Evolutionary conservation across 1,140 invertebrate genomes (phyloP).

Genomic region (Heliconius congener): DNA sequence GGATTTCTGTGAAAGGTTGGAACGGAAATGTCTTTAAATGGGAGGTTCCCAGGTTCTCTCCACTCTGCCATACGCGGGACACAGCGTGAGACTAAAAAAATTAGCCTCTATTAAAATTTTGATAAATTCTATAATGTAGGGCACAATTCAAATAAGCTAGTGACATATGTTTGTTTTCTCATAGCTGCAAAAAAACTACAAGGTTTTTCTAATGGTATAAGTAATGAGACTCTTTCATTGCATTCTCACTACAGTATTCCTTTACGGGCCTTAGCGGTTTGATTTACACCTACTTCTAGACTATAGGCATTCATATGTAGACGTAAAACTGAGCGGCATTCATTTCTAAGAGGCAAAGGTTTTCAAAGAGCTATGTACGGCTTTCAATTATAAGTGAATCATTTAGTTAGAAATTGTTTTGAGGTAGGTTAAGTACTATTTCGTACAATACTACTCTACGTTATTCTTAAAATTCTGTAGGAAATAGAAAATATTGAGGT

Average conservation of each 20-base stretch:
- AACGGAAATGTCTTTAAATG: too few relatives aligned
- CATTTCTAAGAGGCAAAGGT: not conserved
- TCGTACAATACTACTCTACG: not conserved
- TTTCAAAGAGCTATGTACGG: not conserved
- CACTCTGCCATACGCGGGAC: too few relatives aligned
- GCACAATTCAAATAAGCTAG: too few relatives aligned
- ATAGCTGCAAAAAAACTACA: not conserved
- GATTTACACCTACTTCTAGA: conserved; percentile 8
- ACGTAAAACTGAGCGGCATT: not conserved
- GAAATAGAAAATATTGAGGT: not conserved
- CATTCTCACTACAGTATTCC: not conserved
- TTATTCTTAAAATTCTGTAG: not conserved
- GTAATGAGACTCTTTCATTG: not conserved
- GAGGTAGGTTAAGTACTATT: not conserved
- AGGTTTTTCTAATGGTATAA: not conserved
- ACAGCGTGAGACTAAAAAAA: too few relatives aligned
- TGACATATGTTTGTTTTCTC: too few relatives aligned
- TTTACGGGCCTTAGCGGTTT: not conserved
- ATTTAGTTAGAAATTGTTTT: not conserved
- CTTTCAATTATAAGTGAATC: conserved; percentile 6
- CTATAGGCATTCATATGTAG: conserved; percentile 1
- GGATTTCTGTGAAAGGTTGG: too few relatives aligned
- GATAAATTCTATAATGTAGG: too few relatives aligned
- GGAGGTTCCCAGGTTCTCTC: too few relatives aligned
- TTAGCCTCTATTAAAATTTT: too few relatives aligned